These are phyloP conservation scores for Odocoileus hemionus DNA, from an alignment of 2,113 vertebrate species.

Conservation along the genomic window DNA sequence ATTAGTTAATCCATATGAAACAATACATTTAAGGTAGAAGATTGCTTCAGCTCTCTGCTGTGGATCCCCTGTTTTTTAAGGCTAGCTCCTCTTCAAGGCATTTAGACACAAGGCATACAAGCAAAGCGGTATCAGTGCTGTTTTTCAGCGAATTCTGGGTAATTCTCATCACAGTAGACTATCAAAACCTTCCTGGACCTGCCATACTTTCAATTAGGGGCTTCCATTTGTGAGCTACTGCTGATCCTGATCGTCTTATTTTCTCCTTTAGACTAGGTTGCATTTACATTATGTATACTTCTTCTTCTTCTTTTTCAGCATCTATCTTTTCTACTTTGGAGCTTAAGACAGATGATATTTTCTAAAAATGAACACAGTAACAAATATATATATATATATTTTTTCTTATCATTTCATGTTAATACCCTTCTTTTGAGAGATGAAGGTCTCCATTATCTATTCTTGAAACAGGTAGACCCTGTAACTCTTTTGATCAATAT, in stretches of 20 bases:
- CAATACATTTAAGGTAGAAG: background rate
- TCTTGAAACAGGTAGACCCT: background rate
- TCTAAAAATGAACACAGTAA: background rate
- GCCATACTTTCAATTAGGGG: background rate
- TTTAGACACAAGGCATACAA: background rate
- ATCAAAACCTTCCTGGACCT: background rate
- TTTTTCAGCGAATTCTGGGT: background rate
- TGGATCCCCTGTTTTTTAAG: background rate
- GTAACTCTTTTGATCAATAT: background rate
- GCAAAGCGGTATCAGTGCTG: fast-evolving
- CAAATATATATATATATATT: background rate
- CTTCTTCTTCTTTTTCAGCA: background rate
- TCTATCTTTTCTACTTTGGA: background rate
- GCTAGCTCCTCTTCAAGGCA: background rate
- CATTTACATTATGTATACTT: background rate
- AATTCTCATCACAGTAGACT: background rate
- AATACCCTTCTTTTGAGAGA: background rate
- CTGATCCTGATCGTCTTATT: background rate
- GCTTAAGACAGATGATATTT: background rate
- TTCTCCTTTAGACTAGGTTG: background rate
- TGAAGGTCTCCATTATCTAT: background rate
- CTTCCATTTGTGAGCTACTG: background rate
- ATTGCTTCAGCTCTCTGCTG: background rate
- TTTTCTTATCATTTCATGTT: background rate
- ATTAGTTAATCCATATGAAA: background rate